These are phyloP conservation scores for Eunapius fragilis DNA, from an alignment of 37 sponge, comb jelly and placozoan species.

Conservation along the genomic window DNA sequence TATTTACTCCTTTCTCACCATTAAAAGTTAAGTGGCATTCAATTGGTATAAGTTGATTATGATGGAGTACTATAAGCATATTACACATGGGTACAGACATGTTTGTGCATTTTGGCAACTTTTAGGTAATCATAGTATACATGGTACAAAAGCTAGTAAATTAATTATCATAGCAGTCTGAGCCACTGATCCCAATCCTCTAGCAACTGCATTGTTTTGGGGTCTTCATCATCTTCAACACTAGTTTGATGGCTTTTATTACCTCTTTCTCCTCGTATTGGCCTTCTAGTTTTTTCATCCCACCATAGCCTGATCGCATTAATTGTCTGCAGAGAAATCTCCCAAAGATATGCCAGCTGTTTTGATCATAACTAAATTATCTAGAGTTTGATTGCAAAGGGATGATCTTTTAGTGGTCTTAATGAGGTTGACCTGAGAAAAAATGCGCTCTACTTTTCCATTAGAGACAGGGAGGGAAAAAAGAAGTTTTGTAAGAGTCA, in stretches of 20 bases:
- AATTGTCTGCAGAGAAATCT: slow-evolving; percentile 27
- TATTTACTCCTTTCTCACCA: too few species aligned
- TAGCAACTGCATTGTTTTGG: too few species aligned
- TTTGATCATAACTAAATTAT: slow-evolving; percentile 27
- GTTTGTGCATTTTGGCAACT: not conserved
- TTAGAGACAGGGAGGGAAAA: slow-evolving; percentile 59
- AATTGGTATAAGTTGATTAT: not conserved
- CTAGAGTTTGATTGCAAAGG: slow-evolving; percentile 12
- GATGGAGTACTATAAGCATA: not conserved
- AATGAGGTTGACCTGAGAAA: slow-evolving; percentile 34
- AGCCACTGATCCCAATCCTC: too few species aligned
- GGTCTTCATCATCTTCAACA: too few species aligned
- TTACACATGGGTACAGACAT: not conserved
- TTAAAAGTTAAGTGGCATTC: too few species aligned
- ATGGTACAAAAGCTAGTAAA: too few species aligned
- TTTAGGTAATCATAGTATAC: too few species aligned
- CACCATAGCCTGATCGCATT: slow-evolving; percentile 56
- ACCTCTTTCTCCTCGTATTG: slow-evolving; percentile 10
- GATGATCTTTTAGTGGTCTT: slow-evolving; percentile 35
- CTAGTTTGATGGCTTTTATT: too few species aligned
- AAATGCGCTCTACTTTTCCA: slow-evolving; percentile 57
- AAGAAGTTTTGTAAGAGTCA: slow-evolving; percentile 37
- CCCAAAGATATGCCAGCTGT: slow-evolving; percentile 1
- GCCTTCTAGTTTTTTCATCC: slow-evolving; percentile 49
- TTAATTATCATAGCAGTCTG: too few species aligned